phyloP scores from a whole-genome alignment of 2,113 vertebrate species.

The Saccopteryx leptura region DNA sequence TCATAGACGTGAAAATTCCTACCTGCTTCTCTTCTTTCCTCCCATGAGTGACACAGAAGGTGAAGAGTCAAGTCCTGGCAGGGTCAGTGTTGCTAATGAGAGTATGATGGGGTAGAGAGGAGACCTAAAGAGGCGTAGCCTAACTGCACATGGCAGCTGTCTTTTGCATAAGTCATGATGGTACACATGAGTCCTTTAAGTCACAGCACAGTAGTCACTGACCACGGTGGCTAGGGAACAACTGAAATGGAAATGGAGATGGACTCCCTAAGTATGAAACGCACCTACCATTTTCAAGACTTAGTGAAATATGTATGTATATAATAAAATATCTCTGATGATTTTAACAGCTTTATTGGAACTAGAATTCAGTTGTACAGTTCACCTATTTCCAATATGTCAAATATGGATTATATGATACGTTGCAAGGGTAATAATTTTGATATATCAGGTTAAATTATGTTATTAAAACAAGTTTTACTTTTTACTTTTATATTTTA shows the following conservation, averaged over 20 bases:
- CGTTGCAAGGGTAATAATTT: constrained; percentile 19
- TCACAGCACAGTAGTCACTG: not conserved
- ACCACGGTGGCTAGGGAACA: not conserved
- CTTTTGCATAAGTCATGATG: not conserved
- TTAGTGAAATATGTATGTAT: not conserved
- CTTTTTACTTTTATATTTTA: constrained; percentile 50
- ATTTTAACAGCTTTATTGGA: constrained; percentile 11
- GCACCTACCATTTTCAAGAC: not conserved
- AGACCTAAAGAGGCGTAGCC: not conserved
- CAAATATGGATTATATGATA: not conserved
- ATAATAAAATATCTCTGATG: not conserved
- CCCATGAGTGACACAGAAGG: not conserved
- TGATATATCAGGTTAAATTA: not conserved
- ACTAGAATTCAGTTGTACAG: not conserved
- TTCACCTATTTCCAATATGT: not conserved
- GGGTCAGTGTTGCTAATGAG: not conserved
- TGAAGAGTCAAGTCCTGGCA: not conserved
- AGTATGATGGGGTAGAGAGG: not conserved
- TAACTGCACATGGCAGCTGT: not conserved
- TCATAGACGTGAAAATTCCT: not conserved
- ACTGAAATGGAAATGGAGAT: not conserved
- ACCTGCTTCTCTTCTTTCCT: not conserved
- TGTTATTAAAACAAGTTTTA: constrained; percentile 1
- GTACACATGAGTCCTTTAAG: not conserved
- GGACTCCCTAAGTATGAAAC: not conserved